These are phyloP conservation scores for Drosophila kuntzei DNA, from an alignment of 2,888 invertebrate species.

Conservation along the genomic window DNA sequence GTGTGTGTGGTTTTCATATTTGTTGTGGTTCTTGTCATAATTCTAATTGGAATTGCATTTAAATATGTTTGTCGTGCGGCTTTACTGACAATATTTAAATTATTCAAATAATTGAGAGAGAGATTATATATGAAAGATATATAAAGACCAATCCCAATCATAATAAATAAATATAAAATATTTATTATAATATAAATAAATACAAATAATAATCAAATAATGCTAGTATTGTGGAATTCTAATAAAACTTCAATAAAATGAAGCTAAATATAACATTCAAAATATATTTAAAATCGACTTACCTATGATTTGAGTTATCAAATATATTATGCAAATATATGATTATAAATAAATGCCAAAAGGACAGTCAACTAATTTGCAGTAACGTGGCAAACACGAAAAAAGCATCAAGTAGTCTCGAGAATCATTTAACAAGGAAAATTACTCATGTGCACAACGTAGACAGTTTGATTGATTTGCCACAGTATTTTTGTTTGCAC, in stretches of 20 bases:
- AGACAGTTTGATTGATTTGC: constrained; percentile 10
- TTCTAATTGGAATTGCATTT: constrained; percentile 65
- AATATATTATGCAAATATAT: not conserved
- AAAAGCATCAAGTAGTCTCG: constrained; percentile 32
- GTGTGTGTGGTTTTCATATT: constrained; percentile 14
- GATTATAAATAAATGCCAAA: not conserved
- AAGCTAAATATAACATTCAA: not conserved
- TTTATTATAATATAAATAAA: not conserved
- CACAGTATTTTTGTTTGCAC: not conserved
- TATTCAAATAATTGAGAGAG: not conserved
- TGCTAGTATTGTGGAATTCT: not conserved
- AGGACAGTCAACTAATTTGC: not conserved
- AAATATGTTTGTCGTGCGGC: constrained; percentile 47
- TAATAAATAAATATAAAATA: not conserved
- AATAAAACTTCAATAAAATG: not conserved
- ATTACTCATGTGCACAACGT: constrained; percentile 29
- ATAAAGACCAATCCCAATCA: not conserved
- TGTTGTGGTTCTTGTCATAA: constrained; percentile 26
- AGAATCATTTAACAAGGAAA: constrained; percentile 42
- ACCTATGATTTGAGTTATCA: not conserved
- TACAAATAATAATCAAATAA: no score
- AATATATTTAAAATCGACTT: not conserved
- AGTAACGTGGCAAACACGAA: constrained; percentile 22
- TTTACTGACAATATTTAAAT: constrained; percentile 23
- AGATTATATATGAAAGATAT: no score